Base-by-base conservation (phyloP, 2,113 vertebrate genomes). In the Nycticorax nycticorax region DNA sequence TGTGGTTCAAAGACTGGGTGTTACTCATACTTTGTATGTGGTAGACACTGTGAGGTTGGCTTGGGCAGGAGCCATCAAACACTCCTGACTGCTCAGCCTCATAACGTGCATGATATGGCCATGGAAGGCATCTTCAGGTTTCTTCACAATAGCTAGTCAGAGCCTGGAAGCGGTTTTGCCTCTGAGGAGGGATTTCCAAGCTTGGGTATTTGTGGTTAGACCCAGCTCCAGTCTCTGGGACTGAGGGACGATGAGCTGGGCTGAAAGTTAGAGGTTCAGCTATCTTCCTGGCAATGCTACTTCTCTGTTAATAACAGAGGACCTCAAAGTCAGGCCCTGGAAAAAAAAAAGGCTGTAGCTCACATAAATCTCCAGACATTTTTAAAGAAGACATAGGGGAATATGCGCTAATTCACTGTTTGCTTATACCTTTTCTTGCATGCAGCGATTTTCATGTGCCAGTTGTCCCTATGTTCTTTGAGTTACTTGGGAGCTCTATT, bases 51-150 rank as follows among this genome's bases (percentile, higher is more conserved):
- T 59, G 71, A 95, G 71, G 62, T 7, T 66, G 50, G 69, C 45
- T 96, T 94, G 81, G 93, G 62, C 39, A 73, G 59, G 52, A 96
- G 92, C 92, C 84, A 91, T 45, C 41, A 39, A 86, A 63, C 16
- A 8, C 20, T 91, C 87, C 57, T 89, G 73, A 55, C 26, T 91
- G 63, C 77, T 74, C 59, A 88, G 76, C 80, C 52, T 75, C 18
- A 1, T 41, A 82, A 88, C 18, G 45, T 27, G 47, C 28, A 57
- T 60, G 71, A 76, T 68, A 85, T 1, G 22, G 59, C 52, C 55
- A 83, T 52, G 62, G 87, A 94, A 89, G 35, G 17, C 33, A 83
- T 39, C 60, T 82, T 77, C 89, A 82, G 53, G 22, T 88, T 88
- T 85, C 67, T 74, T 78, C 87, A 67, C 45, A 69, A 64, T 9